A percentile compares a stretch with the other conserved stretches of the same genome.
Conservation (phyloP, 2,113 vertebrate genomes). For the Xiphorhynchus elegans region DNA sequence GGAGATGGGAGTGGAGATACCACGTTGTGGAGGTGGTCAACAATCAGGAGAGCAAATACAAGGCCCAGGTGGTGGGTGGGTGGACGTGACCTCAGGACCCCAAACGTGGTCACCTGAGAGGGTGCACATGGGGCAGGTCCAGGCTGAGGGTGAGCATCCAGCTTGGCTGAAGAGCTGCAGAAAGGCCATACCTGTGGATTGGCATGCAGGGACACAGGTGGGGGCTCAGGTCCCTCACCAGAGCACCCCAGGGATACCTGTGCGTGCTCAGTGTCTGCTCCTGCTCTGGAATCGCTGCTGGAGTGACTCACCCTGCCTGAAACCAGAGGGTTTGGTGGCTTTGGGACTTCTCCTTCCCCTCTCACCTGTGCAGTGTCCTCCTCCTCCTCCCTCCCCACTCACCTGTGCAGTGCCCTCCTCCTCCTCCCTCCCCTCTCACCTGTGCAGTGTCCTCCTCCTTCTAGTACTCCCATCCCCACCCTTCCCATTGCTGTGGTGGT, state of each 20-base stretch:
- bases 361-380: no score
- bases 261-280: background rate
- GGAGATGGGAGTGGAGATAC: background rate
- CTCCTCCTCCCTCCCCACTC: no score
- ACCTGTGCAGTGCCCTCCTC: no score
- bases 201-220: no score
- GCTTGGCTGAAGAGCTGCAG: background rate
- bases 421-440: no score
- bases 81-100: background rate
- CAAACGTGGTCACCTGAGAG: background rate
- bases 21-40: background rate
- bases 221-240: background rate
- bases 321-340: background rate
- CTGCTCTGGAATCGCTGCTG: background rate
- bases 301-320: background rate
- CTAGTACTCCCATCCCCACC: no score
- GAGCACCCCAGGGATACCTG: background rate
- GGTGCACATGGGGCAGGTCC: background rate
- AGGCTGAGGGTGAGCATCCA: background rate
- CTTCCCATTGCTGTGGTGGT: no score
- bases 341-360: background rate
- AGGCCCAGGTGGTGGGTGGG: background rate
- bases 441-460: no score
- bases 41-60: background rate
- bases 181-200: no score